Evolutionary conservation across 2,797 vertebrate genomes (phyloP).

Genomic region (Phrynocephalus vlangalii): DNA sequence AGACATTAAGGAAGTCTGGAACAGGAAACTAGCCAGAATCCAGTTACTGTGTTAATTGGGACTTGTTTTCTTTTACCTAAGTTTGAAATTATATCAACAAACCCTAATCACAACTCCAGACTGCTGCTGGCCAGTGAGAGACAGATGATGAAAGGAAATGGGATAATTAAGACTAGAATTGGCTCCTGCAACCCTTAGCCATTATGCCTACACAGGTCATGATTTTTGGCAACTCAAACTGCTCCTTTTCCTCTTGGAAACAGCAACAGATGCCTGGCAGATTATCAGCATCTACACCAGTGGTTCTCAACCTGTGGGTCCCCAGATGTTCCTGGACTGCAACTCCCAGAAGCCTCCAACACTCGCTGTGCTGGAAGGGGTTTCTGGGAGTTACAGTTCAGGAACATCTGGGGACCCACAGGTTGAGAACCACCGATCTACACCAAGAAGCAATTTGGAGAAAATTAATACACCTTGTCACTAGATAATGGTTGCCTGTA

Average conservation of each 20-base stretch:
- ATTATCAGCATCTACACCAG: not conserved
- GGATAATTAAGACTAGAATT: not conserved
- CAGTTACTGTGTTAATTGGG: too few species aligned
- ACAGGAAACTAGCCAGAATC: too few species aligned
- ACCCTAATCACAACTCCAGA: not conserved
- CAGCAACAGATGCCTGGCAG: constrained; percentile 29
- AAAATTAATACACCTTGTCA: constrained; percentile 32
- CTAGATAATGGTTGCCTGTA: constrained; percentile 32
- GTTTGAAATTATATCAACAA: too few species aligned
- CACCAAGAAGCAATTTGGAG: not conserved
- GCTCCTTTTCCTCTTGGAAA: not conserved
- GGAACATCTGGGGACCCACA: too few species aligned
- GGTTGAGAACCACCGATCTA: not conserved
- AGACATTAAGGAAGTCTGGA: too few species aligned
- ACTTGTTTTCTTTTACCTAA: too few species aligned
- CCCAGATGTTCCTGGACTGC: too few species aligned
- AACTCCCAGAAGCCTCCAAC: too few species aligned
- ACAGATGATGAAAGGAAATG: not conserved
- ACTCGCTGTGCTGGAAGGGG: too few species aligned
- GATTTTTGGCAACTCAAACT: not conserved
- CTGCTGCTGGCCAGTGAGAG: not conserved
- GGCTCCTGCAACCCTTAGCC: not conserved
- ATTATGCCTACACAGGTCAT: not conserved
- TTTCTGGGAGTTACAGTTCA: too few species aligned
- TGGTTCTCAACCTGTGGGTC: too few species aligned